Evolutionary conservation across 1,140 invertebrate genomes (phyloP), one percentile per base, ranked within the genome.

Genomic region (Panulirus ornatus): DNA sequence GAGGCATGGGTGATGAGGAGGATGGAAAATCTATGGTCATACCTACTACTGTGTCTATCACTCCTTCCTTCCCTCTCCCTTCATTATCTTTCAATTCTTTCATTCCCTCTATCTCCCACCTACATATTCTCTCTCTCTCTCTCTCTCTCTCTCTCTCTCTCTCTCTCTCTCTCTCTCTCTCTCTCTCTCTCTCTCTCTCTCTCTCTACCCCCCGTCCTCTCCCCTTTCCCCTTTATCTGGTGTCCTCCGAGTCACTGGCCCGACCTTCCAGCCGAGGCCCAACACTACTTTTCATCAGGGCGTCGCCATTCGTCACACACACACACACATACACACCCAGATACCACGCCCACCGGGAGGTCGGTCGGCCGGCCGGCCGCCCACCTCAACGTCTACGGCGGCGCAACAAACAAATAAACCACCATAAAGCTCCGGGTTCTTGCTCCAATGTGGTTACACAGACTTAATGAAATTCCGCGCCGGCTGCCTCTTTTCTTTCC

Each of bases 251-350:
- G n/a, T n/a, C n/a, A n/a, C n/a, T n/a, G n/a, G n/a, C n/a, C n/a
- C n/a, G n/a, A n/a, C n/a, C n/a, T n/a, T n/a, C n/a, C n/a, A n/a
- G n/a, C n/a, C n/a, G n/a, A n/a, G n/a, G n/a, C n/a, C n/a, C n/a
- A n/a, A n/a, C n/a, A n/a, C n/a, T n/a, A n/a, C n/a, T n/a, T n/a
- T n/a, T n/a, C n/a, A n/a, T n/a, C n/a, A n/a, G n/a, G n/a, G n/a
- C n/a, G n/a, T n/a, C n/a, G n/a, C n/a, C n/a, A n/a, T n/a, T n/a
- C n/a, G n/a, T n/a, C 30, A 16, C 78, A 54, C 78, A 30, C 78
- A 54, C 78, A 81, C 79, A 58, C 79, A 54, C 79, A 58, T 51
- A 82, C 79, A 63, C 79, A 54, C 79, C 36, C 51, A 58, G 2
- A 19, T 27, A 27, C 44, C 44, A 47, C 44, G 14, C 44, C 44